phyloP scores from a whole-genome alignment of 2,113 vertebrate genomes.

The Myanophis thanlyinensis region DNA sequence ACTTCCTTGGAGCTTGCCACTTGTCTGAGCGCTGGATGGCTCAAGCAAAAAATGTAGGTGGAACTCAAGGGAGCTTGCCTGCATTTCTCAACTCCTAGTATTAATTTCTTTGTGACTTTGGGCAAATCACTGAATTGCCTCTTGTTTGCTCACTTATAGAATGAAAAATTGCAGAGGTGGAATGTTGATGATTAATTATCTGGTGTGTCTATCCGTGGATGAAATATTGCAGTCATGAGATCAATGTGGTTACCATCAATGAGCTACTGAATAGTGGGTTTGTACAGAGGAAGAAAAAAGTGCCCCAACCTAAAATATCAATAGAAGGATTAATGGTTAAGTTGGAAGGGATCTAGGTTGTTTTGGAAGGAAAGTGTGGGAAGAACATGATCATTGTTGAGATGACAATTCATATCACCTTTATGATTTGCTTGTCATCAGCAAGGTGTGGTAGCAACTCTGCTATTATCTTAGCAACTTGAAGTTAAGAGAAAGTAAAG shows the following conservation, averaged over 20 bases:
- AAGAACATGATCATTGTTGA: not conserved
- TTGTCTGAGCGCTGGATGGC: not conserved
- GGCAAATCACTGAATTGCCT: not conserved
- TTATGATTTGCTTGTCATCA: not conserved
- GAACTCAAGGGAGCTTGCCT: not conserved
- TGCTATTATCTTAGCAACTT: not conserved
- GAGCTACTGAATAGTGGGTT: not conserved
- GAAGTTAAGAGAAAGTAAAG: not conserved
- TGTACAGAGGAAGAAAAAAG: not conserved
- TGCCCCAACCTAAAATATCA: not conserved
- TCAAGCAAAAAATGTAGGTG: not conserved
- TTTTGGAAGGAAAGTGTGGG: not conserved
- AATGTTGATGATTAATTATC: not conserved
- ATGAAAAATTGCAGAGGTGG: not conserved
- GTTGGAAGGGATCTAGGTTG: not conserved
- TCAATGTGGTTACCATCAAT: not conserved
- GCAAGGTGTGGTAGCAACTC: not conserved
- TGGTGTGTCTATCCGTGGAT: not conserved
- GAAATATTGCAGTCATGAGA: not conserved
- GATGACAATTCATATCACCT: not conserved
- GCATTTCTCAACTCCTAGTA: not conserved
- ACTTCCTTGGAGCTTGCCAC: not conserved
- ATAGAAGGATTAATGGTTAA: no score
- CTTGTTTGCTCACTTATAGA: not conserved
- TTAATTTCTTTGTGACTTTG: conserved; percentile 2